Conservation (phyloP, 2,113 vertebrate species). For the Silurus meridionalis region DNA sequence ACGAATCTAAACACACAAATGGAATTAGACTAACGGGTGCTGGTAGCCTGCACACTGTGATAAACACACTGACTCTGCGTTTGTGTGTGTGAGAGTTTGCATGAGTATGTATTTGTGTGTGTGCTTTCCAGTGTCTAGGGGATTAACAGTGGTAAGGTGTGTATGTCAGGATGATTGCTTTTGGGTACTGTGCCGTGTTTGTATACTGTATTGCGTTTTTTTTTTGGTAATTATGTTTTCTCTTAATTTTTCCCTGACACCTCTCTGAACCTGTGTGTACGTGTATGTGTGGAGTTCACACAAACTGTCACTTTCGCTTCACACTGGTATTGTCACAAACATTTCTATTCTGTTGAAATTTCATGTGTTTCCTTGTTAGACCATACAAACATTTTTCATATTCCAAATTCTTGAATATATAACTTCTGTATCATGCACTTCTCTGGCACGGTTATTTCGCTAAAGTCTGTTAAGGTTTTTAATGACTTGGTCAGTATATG, state of each 20-base stretch:
- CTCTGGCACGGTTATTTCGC: neutral
- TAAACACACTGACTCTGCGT: slow-evolving; percentile 75
- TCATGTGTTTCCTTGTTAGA: neutral
- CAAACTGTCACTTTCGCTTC: slow-evolving; percentile 1
- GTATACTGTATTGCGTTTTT: slow-evolving; percentile 72
- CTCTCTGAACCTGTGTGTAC: slow-evolving; percentile 57
- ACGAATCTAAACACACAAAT: slow-evolving; percentile 80
- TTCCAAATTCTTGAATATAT: neutral
- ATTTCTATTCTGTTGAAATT: neutral
- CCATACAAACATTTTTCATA: neutral
- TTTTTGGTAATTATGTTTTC: slow-evolving; percentile 73
- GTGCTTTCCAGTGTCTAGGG: slow-evolving; percentile 69
- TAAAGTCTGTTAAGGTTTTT: neutral
- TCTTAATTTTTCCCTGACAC: slow-evolving; percentile 66
- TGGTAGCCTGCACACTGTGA: slow-evolving; percentile 76
- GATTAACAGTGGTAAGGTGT: slow-evolving; percentile 77
- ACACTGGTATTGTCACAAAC: neutral
- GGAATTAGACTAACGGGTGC: slow-evolving; percentile 80
- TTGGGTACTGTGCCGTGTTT: slow-evolving; percentile 76
- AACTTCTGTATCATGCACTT: neutral
- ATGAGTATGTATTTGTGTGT: slow-evolving; percentile 50
- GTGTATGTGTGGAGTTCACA: slow-evolving; percentile 3
- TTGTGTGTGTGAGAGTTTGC: slow-evolving; percentile 49
- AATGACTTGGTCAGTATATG: neutral
- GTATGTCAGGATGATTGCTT: slow-evolving; percentile 75